Conservation (phyloP, 2,888 invertebrate genomes). For the Neocrepidodera transversa region DNA sequence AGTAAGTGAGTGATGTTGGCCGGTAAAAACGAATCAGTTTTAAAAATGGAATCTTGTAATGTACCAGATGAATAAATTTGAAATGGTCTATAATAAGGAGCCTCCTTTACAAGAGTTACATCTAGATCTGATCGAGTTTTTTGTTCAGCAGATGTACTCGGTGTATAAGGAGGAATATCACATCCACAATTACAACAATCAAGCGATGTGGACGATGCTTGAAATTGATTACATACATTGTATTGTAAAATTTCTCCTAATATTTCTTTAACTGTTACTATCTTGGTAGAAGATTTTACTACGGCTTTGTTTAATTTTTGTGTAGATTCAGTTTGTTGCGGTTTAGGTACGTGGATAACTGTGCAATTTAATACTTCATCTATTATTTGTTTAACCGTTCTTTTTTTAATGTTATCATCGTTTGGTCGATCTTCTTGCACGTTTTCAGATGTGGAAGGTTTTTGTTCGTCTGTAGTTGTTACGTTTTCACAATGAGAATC, state of each 20-base stretch:
- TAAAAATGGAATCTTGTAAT: not conserved
- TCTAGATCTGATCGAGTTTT: not conserved
- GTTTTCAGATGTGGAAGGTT: not conserved
- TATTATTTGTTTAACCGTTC: conserved; percentile 32
- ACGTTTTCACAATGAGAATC: not conserved
- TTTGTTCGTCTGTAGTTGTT: not conserved
- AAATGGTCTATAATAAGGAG: conserved; percentile 2
- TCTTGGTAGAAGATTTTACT: not conserved
- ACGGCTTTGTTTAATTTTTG: not conserved
- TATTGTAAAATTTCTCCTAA: conserved; percentile 33
- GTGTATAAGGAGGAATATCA: conserved; percentile 3
- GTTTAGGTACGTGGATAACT: not conserved
- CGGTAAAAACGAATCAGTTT: not conserved
- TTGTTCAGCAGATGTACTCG: conserved; percentile 6
- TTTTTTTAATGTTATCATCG: not conserved
- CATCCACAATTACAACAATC: not conserved
- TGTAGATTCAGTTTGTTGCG: not conserved
- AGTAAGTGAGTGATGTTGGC: conserved; percentile 35
- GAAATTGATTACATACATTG: conserved; percentile 14
- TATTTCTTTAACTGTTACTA: conserved; percentile 35
- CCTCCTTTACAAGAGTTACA: not conserved
- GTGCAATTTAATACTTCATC: conserved; percentile 32
- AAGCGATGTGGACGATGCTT: not conserved
- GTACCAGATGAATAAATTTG: conserved; percentile 6
- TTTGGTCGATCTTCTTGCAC: not conserved